phyloP scores from a whole-genome alignment of 2,888 invertebrate genomes.

The Sturmia bella region DNA sequence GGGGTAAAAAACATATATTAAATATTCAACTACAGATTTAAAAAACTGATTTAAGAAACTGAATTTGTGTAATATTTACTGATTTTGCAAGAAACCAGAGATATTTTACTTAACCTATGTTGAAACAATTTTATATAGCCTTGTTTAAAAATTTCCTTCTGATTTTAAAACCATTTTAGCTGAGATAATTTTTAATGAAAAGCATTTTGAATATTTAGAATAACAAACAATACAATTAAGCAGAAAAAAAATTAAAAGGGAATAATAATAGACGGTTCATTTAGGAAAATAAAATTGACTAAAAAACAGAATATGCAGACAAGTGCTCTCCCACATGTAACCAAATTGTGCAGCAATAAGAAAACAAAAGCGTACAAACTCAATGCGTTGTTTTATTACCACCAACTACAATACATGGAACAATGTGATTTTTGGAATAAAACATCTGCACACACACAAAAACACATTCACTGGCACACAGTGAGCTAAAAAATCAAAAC shows the following conservation, averaged over 20 bases:
- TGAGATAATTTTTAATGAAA: not conserved
- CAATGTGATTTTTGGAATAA: conserved; percentile 4
- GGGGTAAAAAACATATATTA: too few relatives aligned
- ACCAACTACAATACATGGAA: conserved; percentile 28
- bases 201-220: not conserved
- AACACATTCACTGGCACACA: too few relatives aligned
- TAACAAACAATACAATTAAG: conserved; percentile 33
- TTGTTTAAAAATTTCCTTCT: too few relatives aligned
- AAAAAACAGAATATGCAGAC: conserved; percentile 5
- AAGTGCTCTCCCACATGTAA: not conserved
- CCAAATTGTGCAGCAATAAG: conserved; percentile 1
- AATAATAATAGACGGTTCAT: conserved; percentile 1
- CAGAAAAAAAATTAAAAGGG: not conserved
- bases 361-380: conserved; percentile 3
- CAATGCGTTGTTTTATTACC: conserved; percentile 29
- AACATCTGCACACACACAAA: not conserved
- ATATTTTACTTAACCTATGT: too few relatives aligned
- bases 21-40: too few relatives aligned
- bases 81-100: too few relatives aligned
- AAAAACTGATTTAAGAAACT: too few relatives aligned
- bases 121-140: too few relatives aligned
- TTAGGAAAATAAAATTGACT: conserved; percentile 13
- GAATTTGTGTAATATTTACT: too few relatives aligned
- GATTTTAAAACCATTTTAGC: not conserved
- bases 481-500: not conserved